Percentiles rank a stretch among this genome's conserved stretches.
These are phyloP conservation scores for Arnoldichthys spilopterus DNA, from an alignment of 2,797 vertebrate species.

Conservation along the genomic window DNA sequence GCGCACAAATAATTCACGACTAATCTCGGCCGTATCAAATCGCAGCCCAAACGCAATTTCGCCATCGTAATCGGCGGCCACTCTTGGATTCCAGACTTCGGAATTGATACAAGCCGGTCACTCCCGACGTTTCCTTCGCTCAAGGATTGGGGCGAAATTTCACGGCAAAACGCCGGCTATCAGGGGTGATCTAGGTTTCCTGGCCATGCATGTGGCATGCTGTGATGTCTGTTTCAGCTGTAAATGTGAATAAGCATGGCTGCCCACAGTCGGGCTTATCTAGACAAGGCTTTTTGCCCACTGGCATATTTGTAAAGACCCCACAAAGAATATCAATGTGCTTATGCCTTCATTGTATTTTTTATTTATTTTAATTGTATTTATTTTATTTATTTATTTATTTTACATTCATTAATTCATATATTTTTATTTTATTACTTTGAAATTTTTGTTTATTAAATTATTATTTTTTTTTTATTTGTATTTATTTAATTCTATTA, in stretches of 20 bases:
- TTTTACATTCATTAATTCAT: no score
- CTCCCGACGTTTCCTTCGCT: slow-evolving; percentile 18
- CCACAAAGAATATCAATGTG: slow-evolving; percentile 52
- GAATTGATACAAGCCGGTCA: slow-evolving; percentile 30
- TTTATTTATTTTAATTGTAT: no score
- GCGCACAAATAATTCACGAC: slow-evolving; percentile 58
- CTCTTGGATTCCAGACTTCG: slow-evolving; percentile 31
- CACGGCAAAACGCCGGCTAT: slow-evolving; percentile 28
- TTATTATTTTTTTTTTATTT: no score
- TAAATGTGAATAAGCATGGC: slow-evolving; percentile 12
- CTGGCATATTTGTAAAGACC: slow-evolving; percentile 62
- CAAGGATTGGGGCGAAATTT: slow-evolving; percentile 33
- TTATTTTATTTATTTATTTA: no score
- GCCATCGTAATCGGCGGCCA: slow-evolving; percentile 26
- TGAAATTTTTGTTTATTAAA: no score
- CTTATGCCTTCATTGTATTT: background rate
- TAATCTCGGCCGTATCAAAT: slow-evolving; percentile 50
- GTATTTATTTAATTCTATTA: no score
- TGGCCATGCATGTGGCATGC: background rate
- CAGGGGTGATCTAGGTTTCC: slow-evolving; percentile 31
- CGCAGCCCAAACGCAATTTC: slow-evolving; percentile 52
- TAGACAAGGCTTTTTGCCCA: slow-evolving; percentile 11
- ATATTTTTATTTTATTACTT: no score
- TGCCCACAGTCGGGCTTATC: slow-evolving; percentile 34
- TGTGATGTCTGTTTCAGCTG: slow-evolving; percentile 22